Evolutionary conservation across 2,797 vertebrate genomes (phyloP).

Genomic region (Sebastes miniatus): DNA sequence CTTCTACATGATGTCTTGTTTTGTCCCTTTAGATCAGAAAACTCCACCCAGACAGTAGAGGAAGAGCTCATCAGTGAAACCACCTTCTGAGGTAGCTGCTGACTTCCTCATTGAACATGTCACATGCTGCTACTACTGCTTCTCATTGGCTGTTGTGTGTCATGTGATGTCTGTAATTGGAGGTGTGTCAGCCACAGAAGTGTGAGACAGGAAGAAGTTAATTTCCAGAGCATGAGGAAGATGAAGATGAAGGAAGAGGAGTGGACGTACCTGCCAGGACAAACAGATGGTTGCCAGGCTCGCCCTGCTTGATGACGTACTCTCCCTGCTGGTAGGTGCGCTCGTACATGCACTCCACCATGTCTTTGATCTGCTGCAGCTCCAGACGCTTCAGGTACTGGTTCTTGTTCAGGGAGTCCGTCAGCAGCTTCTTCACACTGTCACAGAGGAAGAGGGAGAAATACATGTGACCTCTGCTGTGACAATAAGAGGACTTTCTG

Average conservation of each 20-base stretch:
- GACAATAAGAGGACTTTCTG: not conserved
- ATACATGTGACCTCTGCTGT: accelerated
- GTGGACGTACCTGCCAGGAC: slow-evolving; percentile 87
- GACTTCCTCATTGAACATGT: not conserved
- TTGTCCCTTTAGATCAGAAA: not conserved
- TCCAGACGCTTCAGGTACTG: slow-evolving; percentile 93
- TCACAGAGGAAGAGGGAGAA: not conserved
- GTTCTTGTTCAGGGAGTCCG: slow-evolving; percentile 90
- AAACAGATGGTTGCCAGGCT: slow-evolving; percentile 91
- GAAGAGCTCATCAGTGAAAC: not conserved
- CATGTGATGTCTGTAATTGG: not conserved
- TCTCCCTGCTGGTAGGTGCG: slow-evolving; percentile 89
- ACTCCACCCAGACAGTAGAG: not conserved
- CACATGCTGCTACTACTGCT: not conserved
- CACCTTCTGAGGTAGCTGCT: not conserved
- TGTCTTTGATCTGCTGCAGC: slow-evolving; percentile 90
- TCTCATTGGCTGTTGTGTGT: not conserved
- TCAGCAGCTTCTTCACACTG: slow-evolving; percentile 93
- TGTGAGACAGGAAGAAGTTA: not conserved
- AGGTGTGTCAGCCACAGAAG: not conserved
- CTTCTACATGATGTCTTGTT: not conserved
- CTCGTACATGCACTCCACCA: slow-evolving; percentile 96
- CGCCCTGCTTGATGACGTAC: slow-evolving; percentile 89
- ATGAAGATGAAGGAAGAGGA: not conserved
- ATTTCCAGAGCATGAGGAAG: not conserved